Evolutionary conservation across 2,113 vertebrate genomes (phyloP).

Genomic region (Notothenia rossii): DNA sequence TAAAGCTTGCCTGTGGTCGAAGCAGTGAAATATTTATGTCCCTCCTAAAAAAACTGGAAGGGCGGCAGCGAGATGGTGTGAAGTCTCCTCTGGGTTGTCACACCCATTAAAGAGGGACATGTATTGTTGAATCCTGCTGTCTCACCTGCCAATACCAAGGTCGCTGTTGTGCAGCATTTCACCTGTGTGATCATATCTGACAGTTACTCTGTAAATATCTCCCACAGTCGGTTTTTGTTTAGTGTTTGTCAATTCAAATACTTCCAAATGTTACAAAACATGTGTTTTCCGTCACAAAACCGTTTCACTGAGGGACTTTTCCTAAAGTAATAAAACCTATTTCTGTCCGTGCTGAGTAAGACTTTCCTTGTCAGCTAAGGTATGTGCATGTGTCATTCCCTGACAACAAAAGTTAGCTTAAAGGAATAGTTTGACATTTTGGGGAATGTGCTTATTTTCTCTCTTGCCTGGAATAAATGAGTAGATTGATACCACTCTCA

Average conservation of each 20-base stretch:
- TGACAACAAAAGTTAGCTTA: neutral
- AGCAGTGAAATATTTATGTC: slow-evolving; percentile 78
- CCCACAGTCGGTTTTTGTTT: neutral
- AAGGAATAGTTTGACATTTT: neutral
- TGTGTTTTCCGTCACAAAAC: slow-evolving; percentile 20
- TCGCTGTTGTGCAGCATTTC: slow-evolving; percentile 4
- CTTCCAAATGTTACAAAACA: slow-evolving; percentile 37
- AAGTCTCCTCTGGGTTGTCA: slow-evolving; percentile 51
- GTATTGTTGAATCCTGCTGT: slow-evolving; percentile 2
- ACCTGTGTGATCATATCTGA: slow-evolving; percentile 22
- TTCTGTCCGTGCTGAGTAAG: slow-evolving; percentile 13
- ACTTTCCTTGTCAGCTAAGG: neutral
- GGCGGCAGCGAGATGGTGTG: slow-evolving; percentile 59
- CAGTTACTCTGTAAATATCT: slow-evolving; percentile 16
- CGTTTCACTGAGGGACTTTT: neutral
- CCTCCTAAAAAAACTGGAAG: slow-evolving; percentile 57
- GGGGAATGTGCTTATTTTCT: too few relatives aligned
- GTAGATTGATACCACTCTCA: too few relatives aligned
- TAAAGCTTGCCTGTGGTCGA: slow-evolving; percentile 53
- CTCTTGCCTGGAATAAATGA: too few relatives aligned
- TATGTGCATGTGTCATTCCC: neutral
- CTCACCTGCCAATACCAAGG: slow-evolving; percentile 10
- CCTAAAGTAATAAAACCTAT: slow-evolving; percentile 17
- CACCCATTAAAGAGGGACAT: slow-evolving; percentile 22
- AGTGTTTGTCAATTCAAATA: slow-evolving; percentile 32